Evolutionary conservation across 2,797 vertebrate genomes (phyloP).

Genomic region (Percopsis omiscomaycus): DNA sequence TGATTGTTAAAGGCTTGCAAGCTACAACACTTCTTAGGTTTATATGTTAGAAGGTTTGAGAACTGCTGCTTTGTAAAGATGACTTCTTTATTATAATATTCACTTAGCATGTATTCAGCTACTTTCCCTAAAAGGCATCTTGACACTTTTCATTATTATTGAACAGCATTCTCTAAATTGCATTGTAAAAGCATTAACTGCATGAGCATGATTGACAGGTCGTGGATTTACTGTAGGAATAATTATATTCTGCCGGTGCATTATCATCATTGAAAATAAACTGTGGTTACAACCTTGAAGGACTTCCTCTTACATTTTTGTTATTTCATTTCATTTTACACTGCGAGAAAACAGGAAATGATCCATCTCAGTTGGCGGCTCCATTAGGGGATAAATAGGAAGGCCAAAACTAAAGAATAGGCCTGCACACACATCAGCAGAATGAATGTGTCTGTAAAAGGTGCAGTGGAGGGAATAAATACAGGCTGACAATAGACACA

Average conservation of each 20-base stretch:
- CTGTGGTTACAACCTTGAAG: background rate
- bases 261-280: background rate
- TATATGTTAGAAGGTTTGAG: too few relatives aligned
- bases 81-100: too few relatives aligned
- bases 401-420: constrained; percentile 24
- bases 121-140: background rate
- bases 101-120: background rate
- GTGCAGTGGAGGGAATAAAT: constrained; percentile 12
- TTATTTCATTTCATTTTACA: constrained; percentile 5
- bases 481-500: constrained; percentile 17
- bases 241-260: background rate
- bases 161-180: background rate
- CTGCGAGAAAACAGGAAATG: constrained; percentile 8
- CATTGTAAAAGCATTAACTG: background rate
- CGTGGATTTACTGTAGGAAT: background rate
- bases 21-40: too few relatives aligned
- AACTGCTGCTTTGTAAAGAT: too few relatives aligned
- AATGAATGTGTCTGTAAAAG: constrained; percentile 35
- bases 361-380: constrained; percentile 16
- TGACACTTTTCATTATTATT: background rate
- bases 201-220: background rate
- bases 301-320: background rate
- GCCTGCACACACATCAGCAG: constrained; percentile 22
- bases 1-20: too few relatives aligned
- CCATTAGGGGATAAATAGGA: constrained; percentile 23